Evolutionary conservation across 2,888 invertebrate species (phyloP).

Genomic region (Alentia gelatinosa): DNA sequence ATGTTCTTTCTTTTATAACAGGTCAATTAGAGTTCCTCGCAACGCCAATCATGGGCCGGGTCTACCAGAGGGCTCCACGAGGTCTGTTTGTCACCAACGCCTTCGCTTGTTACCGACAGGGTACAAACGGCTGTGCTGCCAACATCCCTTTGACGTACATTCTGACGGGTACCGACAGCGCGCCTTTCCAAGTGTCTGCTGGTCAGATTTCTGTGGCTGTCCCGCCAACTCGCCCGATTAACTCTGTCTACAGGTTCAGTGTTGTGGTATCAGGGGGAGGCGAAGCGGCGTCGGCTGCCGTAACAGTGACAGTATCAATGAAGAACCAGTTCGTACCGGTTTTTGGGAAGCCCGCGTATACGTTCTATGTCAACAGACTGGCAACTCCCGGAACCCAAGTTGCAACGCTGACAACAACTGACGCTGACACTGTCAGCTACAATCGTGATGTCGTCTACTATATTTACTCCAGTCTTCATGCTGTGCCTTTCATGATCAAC

Average conservation of each 20-base stretch:
- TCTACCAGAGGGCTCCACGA: slow-evolving; percentile 8
- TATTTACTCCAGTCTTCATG: neutral
- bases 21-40: neutral
- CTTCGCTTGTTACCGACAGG: neutral
- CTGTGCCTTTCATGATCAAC: neutral
- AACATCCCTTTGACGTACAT: neutral
- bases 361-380: neutral
- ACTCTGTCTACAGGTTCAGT: neutral
- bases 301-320: neutral
- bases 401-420: neutral
- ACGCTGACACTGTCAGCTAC: neutral
- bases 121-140: neutral
- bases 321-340: neutral
- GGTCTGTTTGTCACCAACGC: neutral
- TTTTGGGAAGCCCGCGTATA: neutral
- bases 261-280: neutral
- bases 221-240: neutral
- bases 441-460: neutral
- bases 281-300: neutral
- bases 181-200: neutral
- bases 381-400: neutral
- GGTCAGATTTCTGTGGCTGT: neutral
- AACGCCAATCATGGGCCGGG: neutral
- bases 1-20: neutral
- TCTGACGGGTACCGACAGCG: neutral